Conservation (phyloP, 2,888 invertebrate genomes). For the Parnassius smintheus region DNA sequence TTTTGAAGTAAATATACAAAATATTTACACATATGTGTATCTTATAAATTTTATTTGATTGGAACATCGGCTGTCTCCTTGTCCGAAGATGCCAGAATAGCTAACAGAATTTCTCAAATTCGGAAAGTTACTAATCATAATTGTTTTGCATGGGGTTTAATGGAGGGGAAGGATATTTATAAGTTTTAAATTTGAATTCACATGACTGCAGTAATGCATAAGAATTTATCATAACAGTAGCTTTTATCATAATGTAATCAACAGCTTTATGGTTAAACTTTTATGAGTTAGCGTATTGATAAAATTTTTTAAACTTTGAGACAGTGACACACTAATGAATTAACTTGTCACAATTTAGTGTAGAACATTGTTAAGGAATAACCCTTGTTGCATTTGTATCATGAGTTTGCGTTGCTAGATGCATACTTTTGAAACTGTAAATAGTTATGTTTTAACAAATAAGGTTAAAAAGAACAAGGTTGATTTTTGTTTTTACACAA, state of each 20-base stretch:
- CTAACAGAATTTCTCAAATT: slow-evolving; percentile 6
- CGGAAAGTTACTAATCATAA: slow-evolving; percentile 34
- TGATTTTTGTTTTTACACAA: slow-evolving; percentile 81
- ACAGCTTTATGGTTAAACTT: slow-evolving; percentile 72
- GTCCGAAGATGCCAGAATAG: slow-evolving; percentile 37
- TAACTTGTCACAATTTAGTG: slow-evolving; percentile 79
- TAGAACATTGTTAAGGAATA: slow-evolving; percentile 71
- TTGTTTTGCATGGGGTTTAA: slow-evolving; percentile 46
- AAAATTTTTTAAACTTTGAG: slow-evolving; percentile 65
- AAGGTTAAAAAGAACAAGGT: slow-evolving; percentile 77
- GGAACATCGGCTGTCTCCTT: slow-evolving; percentile 45
- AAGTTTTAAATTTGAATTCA: slow-evolving; percentile 67
- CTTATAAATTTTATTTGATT: slow-evolving; percentile 62
- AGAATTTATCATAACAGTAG: slow-evolving; percentile 71
- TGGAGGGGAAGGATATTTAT: slow-evolving; percentile 66
- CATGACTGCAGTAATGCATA: slow-evolving; percentile 64
- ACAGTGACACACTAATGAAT: slow-evolving; percentile 73
- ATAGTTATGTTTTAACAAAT: slow-evolving; percentile 78
- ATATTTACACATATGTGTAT: slow-evolving; percentile 80
- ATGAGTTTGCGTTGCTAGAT: slow-evolving; percentile 77
- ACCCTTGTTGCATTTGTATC: slow-evolving; percentile 79
- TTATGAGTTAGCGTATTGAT: slow-evolving; percentile 48
- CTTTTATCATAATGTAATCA: slow-evolving; percentile 74
- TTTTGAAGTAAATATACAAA: slow-evolving; percentile 82
- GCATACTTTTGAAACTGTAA: slow-evolving; percentile 77